Evolutionary conservation across 2,888 invertebrate species (phyloP).

Genomic region (Zygaena filipendulae): DNA sequence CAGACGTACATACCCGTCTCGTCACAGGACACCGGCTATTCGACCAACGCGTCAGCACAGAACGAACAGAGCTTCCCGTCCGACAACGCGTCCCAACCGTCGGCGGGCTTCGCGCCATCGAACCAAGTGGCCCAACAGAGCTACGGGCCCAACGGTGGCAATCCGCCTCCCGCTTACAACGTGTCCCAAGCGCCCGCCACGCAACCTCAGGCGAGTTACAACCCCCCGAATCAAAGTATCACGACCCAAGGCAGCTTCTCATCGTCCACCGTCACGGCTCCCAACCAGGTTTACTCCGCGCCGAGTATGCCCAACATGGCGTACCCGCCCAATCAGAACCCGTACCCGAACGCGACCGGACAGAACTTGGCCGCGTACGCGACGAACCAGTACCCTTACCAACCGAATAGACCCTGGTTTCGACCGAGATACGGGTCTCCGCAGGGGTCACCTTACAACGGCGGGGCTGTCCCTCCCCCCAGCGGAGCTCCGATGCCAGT

Average conservation of each 20-base stretch:
- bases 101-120: slow-evolving; percentile 28
- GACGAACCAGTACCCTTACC: slow-evolving; percentile 55
- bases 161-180: slow-evolving; percentile 27
- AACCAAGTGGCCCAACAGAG: slow-evolving; percentile 26
- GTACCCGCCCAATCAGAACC: slow-evolving; percentile 43
- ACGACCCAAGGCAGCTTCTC: slow-evolving; percentile 42
- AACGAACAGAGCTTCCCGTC: slow-evolving; percentile 37
- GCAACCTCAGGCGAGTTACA: slow-evolving; percentile 39
- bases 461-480: slow-evolving; percentile 34
- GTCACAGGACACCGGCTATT: slow-evolving; percentile 44
- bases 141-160: slow-evolving; percentile 35
- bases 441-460: slow-evolving; percentile 47
- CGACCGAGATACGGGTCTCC: slow-evolving; percentile 53
- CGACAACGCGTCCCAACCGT: slow-evolving; percentile 34
- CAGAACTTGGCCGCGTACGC: slow-evolving; percentile 60
- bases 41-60: slow-evolving; percentile 26
- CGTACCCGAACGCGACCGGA: slow-evolving; percentile 57
- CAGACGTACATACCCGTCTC: slow-evolving; percentile 56
- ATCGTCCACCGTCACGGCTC: slow-evolving; percentile 49
- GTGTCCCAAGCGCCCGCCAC: slow-evolving; percentile 32
- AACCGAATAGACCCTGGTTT: slow-evolving; percentile 56
- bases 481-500: slow-evolving; percentile 44
- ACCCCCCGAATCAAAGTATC: slow-evolving; percentile 30
- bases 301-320: slow-evolving; percentile 42
- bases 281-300: slow-evolving; percentile 39